Conservation (phyloP, 2,113 vertebrate genomes). For the Elachura formosa region DNA sequence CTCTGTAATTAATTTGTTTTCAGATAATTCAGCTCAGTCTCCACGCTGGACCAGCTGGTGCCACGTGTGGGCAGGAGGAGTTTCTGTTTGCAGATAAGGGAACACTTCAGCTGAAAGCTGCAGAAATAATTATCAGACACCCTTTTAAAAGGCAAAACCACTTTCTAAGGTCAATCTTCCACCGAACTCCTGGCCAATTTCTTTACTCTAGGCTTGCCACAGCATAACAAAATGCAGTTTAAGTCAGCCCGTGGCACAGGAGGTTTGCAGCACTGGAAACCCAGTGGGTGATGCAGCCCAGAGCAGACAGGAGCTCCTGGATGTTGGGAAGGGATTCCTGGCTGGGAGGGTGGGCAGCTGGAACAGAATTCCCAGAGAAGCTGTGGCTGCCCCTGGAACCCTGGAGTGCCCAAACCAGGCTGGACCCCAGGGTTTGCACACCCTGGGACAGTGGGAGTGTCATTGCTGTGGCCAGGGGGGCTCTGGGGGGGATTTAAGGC, state of each 20-base stretch:
- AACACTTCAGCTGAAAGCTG: neutral
- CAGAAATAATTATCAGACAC: neutral
- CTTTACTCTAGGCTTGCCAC: neutral
- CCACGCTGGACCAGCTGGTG: neutral
- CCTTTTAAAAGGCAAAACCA: neutral
- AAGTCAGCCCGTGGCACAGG: neutral
- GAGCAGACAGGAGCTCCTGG: neutral
- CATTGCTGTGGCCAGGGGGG: neutral
- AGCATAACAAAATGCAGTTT: neutral
- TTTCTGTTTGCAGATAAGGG: neutral
- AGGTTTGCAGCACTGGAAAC: neutral
- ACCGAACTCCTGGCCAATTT: neutral
- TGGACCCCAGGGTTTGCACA: neutral
- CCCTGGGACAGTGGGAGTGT: rapidly evolving
- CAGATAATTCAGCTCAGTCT: neutral
- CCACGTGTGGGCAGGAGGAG: neutral
- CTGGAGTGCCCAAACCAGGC: neutral
- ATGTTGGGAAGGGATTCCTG: neutral
- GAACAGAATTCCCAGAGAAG: neutral
- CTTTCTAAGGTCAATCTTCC: neutral
- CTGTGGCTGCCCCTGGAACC: neutral
- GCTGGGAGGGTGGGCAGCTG: neutral
- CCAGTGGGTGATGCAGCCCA: rapidly evolving
- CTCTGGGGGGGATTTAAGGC: rapidly evolving
- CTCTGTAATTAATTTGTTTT: neutral